Base-by-base conservation (phyloP, 2,888 invertebrate genomes). In the Eretmocerus hayati region DNA sequence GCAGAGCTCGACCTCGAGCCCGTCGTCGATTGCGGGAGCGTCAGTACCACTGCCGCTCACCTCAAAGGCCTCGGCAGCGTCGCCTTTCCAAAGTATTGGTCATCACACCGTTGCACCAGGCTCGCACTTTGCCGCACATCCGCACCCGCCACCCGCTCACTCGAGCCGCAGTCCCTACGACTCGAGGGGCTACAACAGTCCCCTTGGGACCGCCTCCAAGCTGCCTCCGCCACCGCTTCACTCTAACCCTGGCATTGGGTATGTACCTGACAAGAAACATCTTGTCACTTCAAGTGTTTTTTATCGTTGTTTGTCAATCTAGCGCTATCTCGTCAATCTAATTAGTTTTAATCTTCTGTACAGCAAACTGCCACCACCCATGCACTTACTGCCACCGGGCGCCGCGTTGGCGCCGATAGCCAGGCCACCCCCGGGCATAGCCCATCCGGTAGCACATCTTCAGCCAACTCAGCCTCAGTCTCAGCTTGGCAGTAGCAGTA, bases 41-140 rank as follows among this genome's bases (percentile, higher is more conserved):
- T 59, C 62, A n/a, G 51, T 67, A 8, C 64, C 66, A 38, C 64
- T 71, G 48, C 76, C 79, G 16, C 65, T 82, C 55, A 79, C 77
- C 38, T 74, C 77, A 40, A 84, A 84, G 66, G 52, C 67, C 36
- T 59, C 66, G 22, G 66, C 73, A 72, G 74, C 77, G 35, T 50
- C 50, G 13, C 42, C 53, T 3, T 50, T 53, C 32, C 50, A 54
- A 31, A 45, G 48, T 9, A 43, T 50, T 5, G 48, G 42, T 8
- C 53, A 54, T 22, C 53, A 54, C 9, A 32, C 52, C 19, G 23
- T 19, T 9, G 18, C 46, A 13, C 19, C 41, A 11, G 42, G 35
- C 75, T 75, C 59, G 76, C 77, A 49, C 38, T 53, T 50, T 6
- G 20, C 5, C 19, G 35, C 49, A n/a, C 52, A 51, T 31, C 30